Conservation (phyloP, 2,113 vertebrate species). For the Tinamus guttatus region DNA sequence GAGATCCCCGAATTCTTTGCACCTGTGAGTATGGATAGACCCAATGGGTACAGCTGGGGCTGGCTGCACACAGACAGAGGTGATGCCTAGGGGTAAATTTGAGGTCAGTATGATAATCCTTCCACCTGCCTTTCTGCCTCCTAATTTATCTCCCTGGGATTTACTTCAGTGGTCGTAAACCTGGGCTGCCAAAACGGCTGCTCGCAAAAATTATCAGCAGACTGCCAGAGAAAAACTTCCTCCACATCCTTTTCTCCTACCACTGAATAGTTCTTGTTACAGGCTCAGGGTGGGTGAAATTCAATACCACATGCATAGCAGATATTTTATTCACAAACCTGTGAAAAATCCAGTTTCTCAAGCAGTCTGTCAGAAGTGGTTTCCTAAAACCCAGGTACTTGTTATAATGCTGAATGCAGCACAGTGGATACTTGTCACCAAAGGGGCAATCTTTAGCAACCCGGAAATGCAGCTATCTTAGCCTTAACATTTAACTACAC, state of each 20-base stretch:
- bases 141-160: background rate
- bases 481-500: background rate
- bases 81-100: background rate
- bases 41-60: rapidly evolving
- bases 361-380: background rate
- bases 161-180: background rate
- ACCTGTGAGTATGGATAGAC: background rate
- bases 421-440: background rate
- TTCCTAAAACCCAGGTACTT: background rate
- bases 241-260: background rate
- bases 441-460: background rate
- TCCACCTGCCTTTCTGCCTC: background rate
- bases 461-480: background rate
- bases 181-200: background rate
- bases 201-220: background rate
- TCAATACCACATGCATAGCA: rapidly evolving
- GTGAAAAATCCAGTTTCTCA: background rate
- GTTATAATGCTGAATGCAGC: background rate
- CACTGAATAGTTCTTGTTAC: rapidly evolving
- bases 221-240: background rate
- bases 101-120: background rate
- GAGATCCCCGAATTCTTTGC: background rate
- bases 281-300: background rate
- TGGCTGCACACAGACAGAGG: background rate
- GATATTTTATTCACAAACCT: background rate